Conservation (phyloP, 2,888 invertebrate genomes). For the Drosophila nigricruria region DNA sequence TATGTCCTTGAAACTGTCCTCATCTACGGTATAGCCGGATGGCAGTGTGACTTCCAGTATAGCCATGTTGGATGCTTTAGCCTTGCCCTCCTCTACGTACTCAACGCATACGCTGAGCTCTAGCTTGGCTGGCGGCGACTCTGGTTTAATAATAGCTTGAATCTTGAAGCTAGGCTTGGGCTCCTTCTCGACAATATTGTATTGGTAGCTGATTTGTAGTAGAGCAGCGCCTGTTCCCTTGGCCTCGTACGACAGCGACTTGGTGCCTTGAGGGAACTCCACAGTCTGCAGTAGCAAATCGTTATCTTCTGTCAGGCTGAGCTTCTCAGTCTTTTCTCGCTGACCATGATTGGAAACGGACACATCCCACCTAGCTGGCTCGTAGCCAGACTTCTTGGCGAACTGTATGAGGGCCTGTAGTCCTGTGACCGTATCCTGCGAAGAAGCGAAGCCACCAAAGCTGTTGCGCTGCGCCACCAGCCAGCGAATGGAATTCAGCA, state of each 20-base stretch:
- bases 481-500: slow-evolving; percentile 89
- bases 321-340: slow-evolving; percentile 80
- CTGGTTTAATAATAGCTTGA: slow-evolving; percentile 92
- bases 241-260: slow-evolving; percentile 90
- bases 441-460: slow-evolving; percentile 91
- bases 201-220: slow-evolving; percentile 92
- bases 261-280: slow-evolving; percentile 86
- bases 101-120: slow-evolving; percentile 93
- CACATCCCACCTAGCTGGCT: slow-evolving; percentile 87
- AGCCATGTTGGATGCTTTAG: slow-evolving; percentile 93
- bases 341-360: slow-evolving; percentile 86
- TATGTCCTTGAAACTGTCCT: slow-evolving; percentile 90
- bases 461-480: slow-evolving; percentile 89
- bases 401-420: slow-evolving; percentile 88
- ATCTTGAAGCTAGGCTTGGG: slow-evolving; percentile 94
- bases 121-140: slow-evolving; percentile 91
- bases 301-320: slow-evolving; percentile 91
- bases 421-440: slow-evolving; percentile 92
- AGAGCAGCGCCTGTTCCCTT: slow-evolving; percentile 93
- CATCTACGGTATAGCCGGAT: slow-evolving; percentile 94
- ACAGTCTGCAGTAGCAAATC: slow-evolving; percentile 92
- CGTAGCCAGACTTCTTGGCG: slow-evolving; percentile 85
- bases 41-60: slow-evolving; percentile 95
- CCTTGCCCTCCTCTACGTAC: slow-evolving; percentile 85
- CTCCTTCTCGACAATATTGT: slow-evolving; percentile 94